Evolutionary conservation across 2,113 vertebrate species (phyloP).

Genomic region (Oreochromis spilurus): DNA sequence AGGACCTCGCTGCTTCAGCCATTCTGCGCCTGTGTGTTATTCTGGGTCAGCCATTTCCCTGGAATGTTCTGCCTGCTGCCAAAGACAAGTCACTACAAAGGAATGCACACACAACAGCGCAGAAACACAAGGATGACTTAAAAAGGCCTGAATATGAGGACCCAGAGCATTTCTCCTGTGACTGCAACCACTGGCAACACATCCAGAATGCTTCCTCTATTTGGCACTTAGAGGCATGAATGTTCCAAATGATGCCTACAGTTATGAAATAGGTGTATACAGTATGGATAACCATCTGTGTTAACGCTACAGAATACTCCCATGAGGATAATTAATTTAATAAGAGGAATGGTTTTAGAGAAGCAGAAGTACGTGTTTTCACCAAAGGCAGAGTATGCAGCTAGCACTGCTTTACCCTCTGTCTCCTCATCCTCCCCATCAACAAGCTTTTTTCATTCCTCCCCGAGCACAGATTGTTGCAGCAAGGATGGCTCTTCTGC

Average conservation of each 20-base stretch:
- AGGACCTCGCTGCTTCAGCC: conserved; percentile 22
- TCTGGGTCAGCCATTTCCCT: conserved; percentile 70
- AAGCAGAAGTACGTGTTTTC: background rate
- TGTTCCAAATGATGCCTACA: background rate
- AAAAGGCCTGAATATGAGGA: conserved; percentile 66
- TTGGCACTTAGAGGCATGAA: background rate
- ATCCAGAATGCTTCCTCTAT: background rate
- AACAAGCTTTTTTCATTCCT: background rate
- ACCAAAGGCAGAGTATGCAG: background rate
- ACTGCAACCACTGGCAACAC: background rate
- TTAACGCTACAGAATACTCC: background rate
- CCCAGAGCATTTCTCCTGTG: background rate
- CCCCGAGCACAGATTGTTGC: conserved; percentile 39
- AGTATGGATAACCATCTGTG: background rate
- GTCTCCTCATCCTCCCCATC: conserved; percentile 3
- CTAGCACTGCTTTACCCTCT: conserved; percentile 13
- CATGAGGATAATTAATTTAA: background rate
- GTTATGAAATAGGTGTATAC: background rate
- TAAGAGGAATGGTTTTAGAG: background rate
- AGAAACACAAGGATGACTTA: conserved; percentile 72
- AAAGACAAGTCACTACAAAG: conserved; percentile 72
- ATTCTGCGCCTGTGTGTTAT: conserved; percentile 50
- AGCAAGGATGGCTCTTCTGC: background rate
- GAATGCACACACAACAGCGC: conserved; percentile 65
- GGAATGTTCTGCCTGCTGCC: conserved; percentile 70